Evolutionary conservation across 23 tunicate genomes (phyloP), one percentile per base, ranked within the genome.

Genomic region (Phallusia fumigata): DNA sequence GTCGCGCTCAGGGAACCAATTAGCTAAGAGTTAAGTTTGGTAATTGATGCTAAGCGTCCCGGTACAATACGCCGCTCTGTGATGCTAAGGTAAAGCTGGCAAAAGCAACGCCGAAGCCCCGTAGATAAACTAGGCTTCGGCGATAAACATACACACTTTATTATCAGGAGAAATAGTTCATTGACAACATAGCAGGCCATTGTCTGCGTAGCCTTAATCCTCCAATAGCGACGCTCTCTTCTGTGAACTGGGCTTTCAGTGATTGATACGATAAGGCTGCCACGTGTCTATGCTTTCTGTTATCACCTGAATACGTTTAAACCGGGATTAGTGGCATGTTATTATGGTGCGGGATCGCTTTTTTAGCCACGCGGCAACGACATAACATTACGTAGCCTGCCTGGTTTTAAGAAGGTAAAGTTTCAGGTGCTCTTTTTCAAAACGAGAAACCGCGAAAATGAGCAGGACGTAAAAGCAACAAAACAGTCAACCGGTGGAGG

Each of bases 251-350:
- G 15, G 28, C 69, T 58, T 58, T 58, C 69, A 21, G 69, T 58
- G 69, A 58, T 58, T 21, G 69, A 58, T 58, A 58, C 69, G 69
- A 58, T 58, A 58, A 58, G 69, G 69, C 69, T 58, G 16, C 28
- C 69, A 24, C 69, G 69, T 58, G 28, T 58, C 69, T 24, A 21
- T 58, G 28, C 28, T 24, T 22, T 58, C 69, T 21, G 28, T 58
- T 58, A 58, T 24, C 26, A 13, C 28, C 28, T 58, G 16, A 16
- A 8, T 58, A 13, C 28, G 58, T 58, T 58, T 58, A 58, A 58
- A 24, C 13, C 69, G 69, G 69, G 69, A 58, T 58, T 58, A 58
- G 16, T 3, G 69, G 69, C 16, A 21, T 58, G 69, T 58, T 58
- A 40, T 58, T 58, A 58, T 13, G 69, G 13, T 22, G 69, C 8